Evolutionary conservation across 1,140 invertebrate genomes (phyloP).

Genomic region (Goniozus legneri): DNA sequence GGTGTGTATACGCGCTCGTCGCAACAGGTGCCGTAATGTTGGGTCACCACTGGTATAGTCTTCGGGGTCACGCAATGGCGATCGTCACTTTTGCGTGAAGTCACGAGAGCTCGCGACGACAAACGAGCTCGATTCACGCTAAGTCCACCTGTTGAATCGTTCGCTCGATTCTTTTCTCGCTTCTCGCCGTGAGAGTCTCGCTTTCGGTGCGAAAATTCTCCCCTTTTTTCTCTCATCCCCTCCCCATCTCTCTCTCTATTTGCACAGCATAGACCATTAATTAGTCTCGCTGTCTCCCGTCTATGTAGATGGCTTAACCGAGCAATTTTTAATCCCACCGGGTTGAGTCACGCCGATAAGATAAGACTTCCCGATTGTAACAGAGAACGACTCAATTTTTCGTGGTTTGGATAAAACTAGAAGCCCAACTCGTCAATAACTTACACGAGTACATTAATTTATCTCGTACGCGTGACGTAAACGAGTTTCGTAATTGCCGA

Average conservation of each 20-base stretch:
- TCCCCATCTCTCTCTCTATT: not conserved
- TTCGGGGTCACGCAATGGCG: slow-evolving; percentile 12
- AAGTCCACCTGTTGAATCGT: slow-evolving; percentile 42
- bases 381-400: not conserved
- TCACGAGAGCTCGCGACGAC: slow-evolving; percentile 21
- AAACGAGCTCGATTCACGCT: slow-evolving; percentile 31
- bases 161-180: slow-evolving; percentile 10
- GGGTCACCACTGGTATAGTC: slow-evolving; percentile 16
- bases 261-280: not conserved
- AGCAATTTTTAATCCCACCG: not conserved
- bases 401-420: too few species aligned
- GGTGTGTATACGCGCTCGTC: too few species aligned
- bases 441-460: too few species aligned
- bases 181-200: not conserved
- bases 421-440: too few species aligned
- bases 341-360: not conserved
- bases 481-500: too few species aligned
- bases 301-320: not conserved
- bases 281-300: not conserved
- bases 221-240: not conserved
- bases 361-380: not conserved
- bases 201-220: not conserved
- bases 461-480: too few species aligned
- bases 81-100: slow-evolving; percentile 24
- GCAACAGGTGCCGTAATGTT: slow-evolving; percentile 19